Evolutionary conservation across 2,888 invertebrate species (phyloP).

Genomic region (Nasonovia ribisnigri): DNA sequence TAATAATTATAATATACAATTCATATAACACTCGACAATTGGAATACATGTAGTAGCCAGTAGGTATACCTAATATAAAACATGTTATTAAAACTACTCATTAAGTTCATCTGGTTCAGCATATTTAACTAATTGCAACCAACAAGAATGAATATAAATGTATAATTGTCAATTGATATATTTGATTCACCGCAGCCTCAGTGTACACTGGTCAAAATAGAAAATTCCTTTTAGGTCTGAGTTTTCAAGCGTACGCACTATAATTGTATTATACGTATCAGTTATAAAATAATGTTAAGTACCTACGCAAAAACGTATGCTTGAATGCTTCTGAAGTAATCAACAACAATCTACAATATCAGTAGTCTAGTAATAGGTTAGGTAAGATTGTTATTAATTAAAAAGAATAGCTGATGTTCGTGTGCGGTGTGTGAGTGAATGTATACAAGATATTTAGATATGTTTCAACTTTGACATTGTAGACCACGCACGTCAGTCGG

Average conservation of each 20-base stretch:
- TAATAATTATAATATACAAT: not conserved
- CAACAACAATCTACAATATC: not conserved
- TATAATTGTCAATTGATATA: not conserved
- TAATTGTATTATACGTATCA: not conserved
- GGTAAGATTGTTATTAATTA: not conserved
- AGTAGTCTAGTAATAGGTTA: not conserved
- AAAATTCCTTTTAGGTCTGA: not conserved
- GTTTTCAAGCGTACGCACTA: not conserved
- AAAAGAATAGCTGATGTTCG: not conserved
- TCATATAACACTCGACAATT: not conserved
- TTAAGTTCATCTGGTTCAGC: not conserved
- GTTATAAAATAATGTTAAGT: not conserved
- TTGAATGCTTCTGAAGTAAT: not conserved
- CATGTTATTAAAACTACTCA: not conserved
- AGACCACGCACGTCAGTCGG: conserved; percentile 16
- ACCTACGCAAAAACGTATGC: not conserved
- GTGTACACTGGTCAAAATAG: not conserved
- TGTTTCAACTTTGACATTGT: not conserved
- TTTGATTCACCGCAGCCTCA: not conserved
- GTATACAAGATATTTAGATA: not conserved
- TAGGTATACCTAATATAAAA: not conserved
- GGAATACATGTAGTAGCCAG: not conserved
- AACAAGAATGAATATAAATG: not conserved
- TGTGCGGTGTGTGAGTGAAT: not conserved
- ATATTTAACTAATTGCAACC: not conserved